These are phyloP conservation scores for Gambelia wislizenii DNA, from an alignment of 2,797 vertebrate genomes.

Conservation along the genomic window DNA sequence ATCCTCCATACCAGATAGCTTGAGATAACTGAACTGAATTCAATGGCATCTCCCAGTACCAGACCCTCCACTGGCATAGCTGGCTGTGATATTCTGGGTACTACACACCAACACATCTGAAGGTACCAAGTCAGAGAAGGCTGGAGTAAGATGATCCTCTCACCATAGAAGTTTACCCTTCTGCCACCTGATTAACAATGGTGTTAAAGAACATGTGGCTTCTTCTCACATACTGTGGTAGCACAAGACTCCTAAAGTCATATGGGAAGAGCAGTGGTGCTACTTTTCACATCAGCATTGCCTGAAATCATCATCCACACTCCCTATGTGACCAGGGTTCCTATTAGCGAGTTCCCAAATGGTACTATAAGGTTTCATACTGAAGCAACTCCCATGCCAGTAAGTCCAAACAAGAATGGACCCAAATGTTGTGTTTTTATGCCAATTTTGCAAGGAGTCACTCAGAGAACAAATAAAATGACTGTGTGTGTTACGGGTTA, in stretches of 20 bases:
- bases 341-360: not conserved
- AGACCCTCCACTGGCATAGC: no score
- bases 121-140: not conserved
- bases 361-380: no score
- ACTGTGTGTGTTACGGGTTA: not conserved
- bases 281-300: not conserved
- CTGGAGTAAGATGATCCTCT: not conserved
- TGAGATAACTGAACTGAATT: no score
- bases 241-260: not conserved
- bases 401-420: not conserved
- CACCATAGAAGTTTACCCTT: not conserved
- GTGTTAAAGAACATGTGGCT: not conserved
- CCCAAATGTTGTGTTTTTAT: not conserved
- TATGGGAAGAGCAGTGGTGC: not conserved
- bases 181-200: not conserved
- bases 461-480: not conserved
- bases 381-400: not conserved
- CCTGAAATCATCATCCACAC: not conserved
- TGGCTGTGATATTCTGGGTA: no score
- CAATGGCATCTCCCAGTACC: no score
- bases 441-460: not conserved
- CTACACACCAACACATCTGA: not conserved
- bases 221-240: not conserved
- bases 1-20: no score
- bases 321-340: not conserved